These are phyloP conservation scores for Sphaeramia orbicularis DNA, from an alignment of 2,797 vertebrate species.

Conservation along the genomic window DNA sequence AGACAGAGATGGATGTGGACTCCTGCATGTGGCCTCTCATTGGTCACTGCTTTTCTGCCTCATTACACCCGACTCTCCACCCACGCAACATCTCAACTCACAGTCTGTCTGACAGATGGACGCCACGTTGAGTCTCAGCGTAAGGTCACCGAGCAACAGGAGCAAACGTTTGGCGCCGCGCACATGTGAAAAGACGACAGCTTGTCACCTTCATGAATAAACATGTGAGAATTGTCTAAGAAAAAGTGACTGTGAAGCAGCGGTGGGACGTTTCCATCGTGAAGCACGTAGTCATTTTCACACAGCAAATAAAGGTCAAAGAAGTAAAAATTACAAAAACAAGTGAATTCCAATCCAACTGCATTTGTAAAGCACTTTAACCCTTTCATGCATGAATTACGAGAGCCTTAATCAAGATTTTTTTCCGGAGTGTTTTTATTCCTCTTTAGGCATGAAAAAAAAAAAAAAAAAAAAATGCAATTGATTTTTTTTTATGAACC, in stretches of 20 bases:
- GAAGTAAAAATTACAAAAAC: too few species aligned
- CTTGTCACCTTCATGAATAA: neutral
- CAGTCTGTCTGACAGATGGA: constrained; percentile 41
- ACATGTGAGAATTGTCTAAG: neutral
- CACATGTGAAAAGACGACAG: neutral
- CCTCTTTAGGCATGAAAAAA: too few species aligned
- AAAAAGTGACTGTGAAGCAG: neutral
- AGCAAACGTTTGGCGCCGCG: neutral
- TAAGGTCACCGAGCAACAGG: constrained; percentile 21
- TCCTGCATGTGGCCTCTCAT: constrained; percentile 17
- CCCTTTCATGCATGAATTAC: too few species aligned
- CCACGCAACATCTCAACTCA: constrained; percentile 21
- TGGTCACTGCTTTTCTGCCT: constrained; percentile 33
- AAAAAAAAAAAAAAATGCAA: too few species aligned
- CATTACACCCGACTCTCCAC: constrained; percentile 23
- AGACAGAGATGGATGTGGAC: constrained; percentile 39
- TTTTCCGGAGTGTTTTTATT: too few species aligned
- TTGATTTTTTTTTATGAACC: too few species aligned
- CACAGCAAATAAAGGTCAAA: too few species aligned
- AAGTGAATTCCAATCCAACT: too few species aligned
- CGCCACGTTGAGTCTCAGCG: neutral
- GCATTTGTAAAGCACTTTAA: too few species aligned
- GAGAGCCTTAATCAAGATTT: too few species aligned
- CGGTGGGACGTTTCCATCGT: too few species aligned
- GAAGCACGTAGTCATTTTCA: too few species aligned